phyloP scores from a whole-genome alignment of 2,113 vertebrate genomes.

The Gopherus evgoodei region DNA sequence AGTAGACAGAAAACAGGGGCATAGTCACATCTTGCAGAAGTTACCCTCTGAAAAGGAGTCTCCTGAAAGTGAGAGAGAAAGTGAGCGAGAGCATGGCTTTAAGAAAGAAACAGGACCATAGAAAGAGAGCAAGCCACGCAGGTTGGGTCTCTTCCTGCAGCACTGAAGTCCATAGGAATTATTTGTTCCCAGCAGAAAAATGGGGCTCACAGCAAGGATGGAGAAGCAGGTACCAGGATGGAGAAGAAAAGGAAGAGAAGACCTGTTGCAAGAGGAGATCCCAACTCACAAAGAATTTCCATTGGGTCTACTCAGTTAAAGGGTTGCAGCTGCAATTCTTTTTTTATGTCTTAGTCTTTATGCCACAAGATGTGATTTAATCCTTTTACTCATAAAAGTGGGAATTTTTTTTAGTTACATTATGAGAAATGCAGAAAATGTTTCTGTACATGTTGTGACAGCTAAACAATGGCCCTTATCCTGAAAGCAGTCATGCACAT shows the following conservation, averaged over 20 bases:
- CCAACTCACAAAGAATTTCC: background rate
- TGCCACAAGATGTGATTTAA: background rate
- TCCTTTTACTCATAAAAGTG: background rate
- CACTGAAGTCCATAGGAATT: background rate
- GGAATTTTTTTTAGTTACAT: background rate
- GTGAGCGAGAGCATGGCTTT: too few species aligned
- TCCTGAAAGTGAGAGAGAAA: too few species aligned
- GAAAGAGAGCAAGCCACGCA: background rate
- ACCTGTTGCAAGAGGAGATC: background rate
- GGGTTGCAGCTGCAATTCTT: background rate
- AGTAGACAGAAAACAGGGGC: background rate
- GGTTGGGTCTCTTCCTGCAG: background rate
- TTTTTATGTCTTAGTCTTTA: background rate
- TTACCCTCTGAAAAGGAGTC: background rate
- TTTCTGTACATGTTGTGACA: background rate
- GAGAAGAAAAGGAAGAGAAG: background rate
- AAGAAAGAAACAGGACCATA: background rate
- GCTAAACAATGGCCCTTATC: conserved; percentile 17
- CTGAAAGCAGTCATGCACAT: background rate
- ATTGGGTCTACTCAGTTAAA: background rate
- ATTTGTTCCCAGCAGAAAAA: background rate
- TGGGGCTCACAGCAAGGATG: background rate
- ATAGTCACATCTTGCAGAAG: background rate
- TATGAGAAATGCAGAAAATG: conserved; percentile 1
- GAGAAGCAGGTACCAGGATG: background rate